Evolutionary conservation across 1,140 invertebrate species (phyloP).

Genomic region (Chrysomallon squamiferum): DNA sequence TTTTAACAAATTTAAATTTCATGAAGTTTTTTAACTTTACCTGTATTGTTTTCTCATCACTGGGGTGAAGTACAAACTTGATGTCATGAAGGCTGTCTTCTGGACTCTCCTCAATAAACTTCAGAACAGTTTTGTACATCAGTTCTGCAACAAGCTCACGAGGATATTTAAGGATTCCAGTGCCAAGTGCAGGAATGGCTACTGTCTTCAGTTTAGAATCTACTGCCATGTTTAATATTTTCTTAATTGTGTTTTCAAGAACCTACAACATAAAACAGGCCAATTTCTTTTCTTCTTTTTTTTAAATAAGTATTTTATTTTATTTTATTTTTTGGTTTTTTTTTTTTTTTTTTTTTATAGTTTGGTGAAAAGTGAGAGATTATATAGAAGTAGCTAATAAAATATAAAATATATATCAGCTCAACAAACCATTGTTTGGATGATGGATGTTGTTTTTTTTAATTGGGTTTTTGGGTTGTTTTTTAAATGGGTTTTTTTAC

Average conservation of each 20-base stretch:
- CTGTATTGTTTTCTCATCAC: conserved; percentile 21
- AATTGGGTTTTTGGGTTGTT: no score
- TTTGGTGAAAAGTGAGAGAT: no score
- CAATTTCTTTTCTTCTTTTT: no score
- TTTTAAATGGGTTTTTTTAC: no score
- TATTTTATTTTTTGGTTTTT: background rate
- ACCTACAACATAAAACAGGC: background rate
- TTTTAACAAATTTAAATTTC: no score
- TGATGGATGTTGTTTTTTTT: no score
- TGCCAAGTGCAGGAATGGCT: conserved; percentile 38
- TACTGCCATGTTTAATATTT: background rate
- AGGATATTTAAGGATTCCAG: conserved; percentile 33
- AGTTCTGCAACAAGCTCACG: conserved; percentile 26
- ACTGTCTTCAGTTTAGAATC: conserved; percentile 1
- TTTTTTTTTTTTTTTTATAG: background rate
- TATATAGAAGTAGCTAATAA: no score
- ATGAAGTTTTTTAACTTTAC: no score
- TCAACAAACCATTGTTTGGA: no score
- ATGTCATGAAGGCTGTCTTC: conserved; percentile 18
- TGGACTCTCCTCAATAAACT: conserved; percentile 7
- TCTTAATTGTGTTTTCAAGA: background rate
- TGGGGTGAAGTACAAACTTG: conserved; percentile 29
- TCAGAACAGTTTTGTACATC: conserved; percentile 24
- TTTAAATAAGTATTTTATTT: background rate
- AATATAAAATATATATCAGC: no score